These are phyloP conservation scores for Calosoma granatense DNA, from an alignment of 1,140 invertebrate genomes.

Conservation along the genomic window DNA sequence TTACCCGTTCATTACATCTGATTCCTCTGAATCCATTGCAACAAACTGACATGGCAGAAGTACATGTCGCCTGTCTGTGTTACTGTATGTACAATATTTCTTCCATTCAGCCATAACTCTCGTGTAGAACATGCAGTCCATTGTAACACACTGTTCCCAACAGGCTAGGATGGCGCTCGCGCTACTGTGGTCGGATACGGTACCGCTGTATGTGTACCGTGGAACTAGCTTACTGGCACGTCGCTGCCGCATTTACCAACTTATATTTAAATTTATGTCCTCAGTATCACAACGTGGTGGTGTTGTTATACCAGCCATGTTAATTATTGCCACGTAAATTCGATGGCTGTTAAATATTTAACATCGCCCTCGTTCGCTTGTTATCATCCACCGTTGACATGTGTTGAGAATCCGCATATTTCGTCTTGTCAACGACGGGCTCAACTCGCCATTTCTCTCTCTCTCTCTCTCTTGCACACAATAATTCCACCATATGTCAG, in stretches of 20 bases:
- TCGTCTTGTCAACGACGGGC: not conserved
- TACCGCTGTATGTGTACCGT: too few relatives aligned
- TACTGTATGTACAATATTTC: too few relatives aligned
- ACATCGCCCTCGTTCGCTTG: not conserved
- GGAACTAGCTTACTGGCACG: not conserved
- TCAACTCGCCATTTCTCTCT: not conserved
- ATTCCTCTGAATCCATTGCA: too few relatives aligned
- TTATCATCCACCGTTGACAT: not conserved
- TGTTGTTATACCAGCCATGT: not conserved
- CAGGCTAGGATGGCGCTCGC: too few relatives aligned
- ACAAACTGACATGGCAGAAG: too few relatives aligned
- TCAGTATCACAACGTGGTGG: not conserved
- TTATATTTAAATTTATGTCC: slow-evolving; percentile 8
- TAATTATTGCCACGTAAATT: not conserved
- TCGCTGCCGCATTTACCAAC: not conserved
- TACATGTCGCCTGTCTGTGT: too few relatives aligned
- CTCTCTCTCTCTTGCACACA: not conserved
- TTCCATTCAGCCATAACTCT: too few relatives aligned
- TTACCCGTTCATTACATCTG: too few relatives aligned
- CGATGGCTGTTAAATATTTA: not conserved
- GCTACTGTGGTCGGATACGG: too few relatives aligned
- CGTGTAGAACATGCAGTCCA: too few relatives aligned
- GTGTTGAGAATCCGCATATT: not conserved
- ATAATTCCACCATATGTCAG: not conserved
- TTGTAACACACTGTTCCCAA: too few relatives aligned